Conservation (phyloP, 1,140 invertebrate genomes). For the Thalassaphorura encarpata region DNA sequence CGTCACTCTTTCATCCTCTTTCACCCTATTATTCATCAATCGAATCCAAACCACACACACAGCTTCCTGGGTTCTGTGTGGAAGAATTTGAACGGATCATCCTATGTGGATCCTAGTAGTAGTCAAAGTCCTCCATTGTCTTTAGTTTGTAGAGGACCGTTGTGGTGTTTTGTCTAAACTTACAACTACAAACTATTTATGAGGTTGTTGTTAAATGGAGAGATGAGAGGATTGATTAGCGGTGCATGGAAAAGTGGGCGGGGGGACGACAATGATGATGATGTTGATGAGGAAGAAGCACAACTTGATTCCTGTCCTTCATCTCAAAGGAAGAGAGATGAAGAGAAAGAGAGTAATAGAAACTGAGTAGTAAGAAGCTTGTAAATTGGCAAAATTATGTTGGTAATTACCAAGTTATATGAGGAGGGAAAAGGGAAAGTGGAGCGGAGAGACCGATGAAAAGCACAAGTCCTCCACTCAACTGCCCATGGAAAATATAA, state of each 20-base stretch:
- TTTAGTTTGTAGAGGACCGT: not conserved
- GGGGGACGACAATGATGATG: constrained; percentile 1
- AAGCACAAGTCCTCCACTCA: too few species aligned
- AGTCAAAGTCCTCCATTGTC: too few species aligned
- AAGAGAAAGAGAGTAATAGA: not conserved
- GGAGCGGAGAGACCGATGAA: constrained; percentile 1
- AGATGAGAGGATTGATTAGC: constrained; percentile 18
- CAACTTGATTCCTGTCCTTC: not conserved
- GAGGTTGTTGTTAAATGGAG: not conserved
- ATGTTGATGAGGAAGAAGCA: not conserved
- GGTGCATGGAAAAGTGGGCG: not conserved
- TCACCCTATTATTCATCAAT: too few species aligned
- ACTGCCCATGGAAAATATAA: too few species aligned
- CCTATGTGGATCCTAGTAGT: too few species aligned
- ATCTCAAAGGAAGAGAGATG: not conserved
- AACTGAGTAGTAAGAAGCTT: too few species aligned
- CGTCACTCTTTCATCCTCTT: too few species aligned
- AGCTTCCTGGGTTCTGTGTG: too few species aligned
- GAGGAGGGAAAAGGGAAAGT: constrained; percentile 21
- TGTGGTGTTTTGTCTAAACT: not conserved
- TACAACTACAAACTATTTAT: not conserved
- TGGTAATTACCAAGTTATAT: constrained; percentile 20
- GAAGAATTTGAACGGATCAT: too few species aligned
- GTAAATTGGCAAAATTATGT: constrained; percentile 26
- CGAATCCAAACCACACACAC: too few species aligned